Conservation (phyloP, 37 sponge, comb jelly and placozoan species). For the Petrosia ficiformis region DNA sequence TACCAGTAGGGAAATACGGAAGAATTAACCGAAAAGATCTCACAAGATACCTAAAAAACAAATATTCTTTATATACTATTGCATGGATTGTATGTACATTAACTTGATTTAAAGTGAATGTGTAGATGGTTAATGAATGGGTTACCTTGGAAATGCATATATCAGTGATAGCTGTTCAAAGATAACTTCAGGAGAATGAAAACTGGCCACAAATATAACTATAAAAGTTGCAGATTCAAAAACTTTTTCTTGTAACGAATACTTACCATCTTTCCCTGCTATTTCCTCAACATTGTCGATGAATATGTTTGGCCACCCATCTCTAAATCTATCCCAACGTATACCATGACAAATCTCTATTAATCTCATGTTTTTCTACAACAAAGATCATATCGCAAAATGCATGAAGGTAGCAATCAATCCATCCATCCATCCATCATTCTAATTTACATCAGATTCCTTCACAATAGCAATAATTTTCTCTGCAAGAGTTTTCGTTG, state of each 20-base stretch:
- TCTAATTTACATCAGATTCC: not conserved
- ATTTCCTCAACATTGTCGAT: slow-evolving; percentile 77
- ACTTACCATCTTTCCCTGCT: slow-evolving; percentile 86
- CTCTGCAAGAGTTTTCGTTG: slow-evolving; percentile 58
- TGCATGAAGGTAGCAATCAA: not conserved
- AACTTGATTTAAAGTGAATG: not conserved
- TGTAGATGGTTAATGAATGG: not conserved
- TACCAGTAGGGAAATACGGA: slow-evolving; percentile 91
- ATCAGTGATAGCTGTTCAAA: slow-evolving; percentile 93
- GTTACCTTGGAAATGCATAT: slow-evolving; percentile 81
- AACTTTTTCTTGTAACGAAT: not conserved
- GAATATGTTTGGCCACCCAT: slow-evolving; percentile 92
- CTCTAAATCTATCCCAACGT: slow-evolving; percentile 69
- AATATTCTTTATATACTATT: not conserved
- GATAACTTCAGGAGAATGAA: slow-evolving; percentile 69
- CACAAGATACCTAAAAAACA: slow-evolving; percentile 69
- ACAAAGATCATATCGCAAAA: not conserved
- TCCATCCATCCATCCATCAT: not conserved
- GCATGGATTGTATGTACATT: not conserved
- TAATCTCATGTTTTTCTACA: slow-evolving; percentile 15
- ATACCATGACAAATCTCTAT: slow-evolving; percentile 62
- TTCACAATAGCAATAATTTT: slow-evolving; percentile 11
- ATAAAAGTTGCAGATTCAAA: not conserved
- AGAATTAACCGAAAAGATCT: slow-evolving; percentile 86
- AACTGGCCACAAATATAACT: slow-evolving; percentile 87